Evolutionary conservation across 2,113 vertebrate species (phyloP).

Genomic region (Jacana jacana): DNA sequence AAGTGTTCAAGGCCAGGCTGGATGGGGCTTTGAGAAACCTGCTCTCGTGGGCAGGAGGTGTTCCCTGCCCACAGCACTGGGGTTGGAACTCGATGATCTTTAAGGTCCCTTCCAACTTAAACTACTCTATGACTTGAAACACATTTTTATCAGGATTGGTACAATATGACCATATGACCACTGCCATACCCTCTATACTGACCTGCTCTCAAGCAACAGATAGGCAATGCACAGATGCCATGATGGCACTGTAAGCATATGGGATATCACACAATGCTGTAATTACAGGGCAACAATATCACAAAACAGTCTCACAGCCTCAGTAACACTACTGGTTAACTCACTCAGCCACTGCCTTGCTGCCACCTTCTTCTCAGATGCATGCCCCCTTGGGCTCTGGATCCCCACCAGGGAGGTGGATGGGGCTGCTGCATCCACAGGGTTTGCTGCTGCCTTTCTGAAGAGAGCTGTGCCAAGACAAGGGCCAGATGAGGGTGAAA

Average conservation of each 20-base stretch:
- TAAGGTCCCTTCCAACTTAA: neutral
- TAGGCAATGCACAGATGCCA: neutral
- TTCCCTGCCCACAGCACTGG: neutral
- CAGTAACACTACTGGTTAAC: neutral
- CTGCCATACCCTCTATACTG: neutral
- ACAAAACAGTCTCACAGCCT: neutral
- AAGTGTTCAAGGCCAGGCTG: neutral
- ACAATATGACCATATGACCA: neutral
- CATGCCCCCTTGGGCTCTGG: neutral
- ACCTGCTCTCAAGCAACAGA: neutral
- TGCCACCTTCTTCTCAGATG: neutral
- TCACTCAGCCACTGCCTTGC: neutral
- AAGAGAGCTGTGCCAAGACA: neutral
- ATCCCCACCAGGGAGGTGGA: too few relatives aligned
- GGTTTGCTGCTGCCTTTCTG: neutral
- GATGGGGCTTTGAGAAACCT: neutral
- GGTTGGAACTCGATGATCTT: neutral
- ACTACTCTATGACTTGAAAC: neutral
- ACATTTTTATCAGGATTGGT: neutral
- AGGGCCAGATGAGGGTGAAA: neutral
- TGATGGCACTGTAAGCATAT: accelerated
- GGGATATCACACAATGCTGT: neutral
- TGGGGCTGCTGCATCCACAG: neutral
- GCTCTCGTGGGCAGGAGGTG: neutral
- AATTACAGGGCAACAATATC: neutral